Percentiles rank a stretch among this genome's conserved stretches.
Evolutionary conservation across 2,797 vertebrate species (phyloP).

Genomic region (Peromyscus eremicus): DNA sequence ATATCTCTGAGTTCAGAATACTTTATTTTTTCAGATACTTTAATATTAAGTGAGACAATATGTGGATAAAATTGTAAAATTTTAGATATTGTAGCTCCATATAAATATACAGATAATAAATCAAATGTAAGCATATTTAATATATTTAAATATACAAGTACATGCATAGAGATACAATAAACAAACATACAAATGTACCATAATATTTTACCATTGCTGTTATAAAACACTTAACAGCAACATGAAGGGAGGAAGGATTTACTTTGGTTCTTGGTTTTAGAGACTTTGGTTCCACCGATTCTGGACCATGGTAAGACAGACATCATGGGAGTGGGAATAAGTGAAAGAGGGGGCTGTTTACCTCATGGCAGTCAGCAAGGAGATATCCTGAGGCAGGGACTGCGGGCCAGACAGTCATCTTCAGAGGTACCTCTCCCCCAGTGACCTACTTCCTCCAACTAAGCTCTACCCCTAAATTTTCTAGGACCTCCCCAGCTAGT

Average conservation of each 20-base stretch:
- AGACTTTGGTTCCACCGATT: background rate
- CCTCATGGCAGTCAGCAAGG: background rate
- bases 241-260: background rate
- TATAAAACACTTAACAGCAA: background rate
- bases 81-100: background rate
- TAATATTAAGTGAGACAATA: background rate
- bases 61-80: background rate
- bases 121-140: background rate
- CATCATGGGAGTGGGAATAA: background rate
- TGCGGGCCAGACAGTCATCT: too few species aligned
- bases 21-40: background rate
- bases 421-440: background rate
- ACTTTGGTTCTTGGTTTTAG: background rate
- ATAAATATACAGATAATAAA: background rate
- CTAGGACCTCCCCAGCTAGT: background rate
- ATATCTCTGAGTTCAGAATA: background rate
- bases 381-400: background rate
- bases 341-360: background rate
- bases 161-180: background rate
- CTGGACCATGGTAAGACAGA: too few species aligned
- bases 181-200: background rate
- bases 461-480: background rate
- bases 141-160: background rate
- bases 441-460: background rate
- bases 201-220: background rate